Conservation (phyloP, 2,113 vertebrate species). For the Oceanites oceanicus region DNA sequence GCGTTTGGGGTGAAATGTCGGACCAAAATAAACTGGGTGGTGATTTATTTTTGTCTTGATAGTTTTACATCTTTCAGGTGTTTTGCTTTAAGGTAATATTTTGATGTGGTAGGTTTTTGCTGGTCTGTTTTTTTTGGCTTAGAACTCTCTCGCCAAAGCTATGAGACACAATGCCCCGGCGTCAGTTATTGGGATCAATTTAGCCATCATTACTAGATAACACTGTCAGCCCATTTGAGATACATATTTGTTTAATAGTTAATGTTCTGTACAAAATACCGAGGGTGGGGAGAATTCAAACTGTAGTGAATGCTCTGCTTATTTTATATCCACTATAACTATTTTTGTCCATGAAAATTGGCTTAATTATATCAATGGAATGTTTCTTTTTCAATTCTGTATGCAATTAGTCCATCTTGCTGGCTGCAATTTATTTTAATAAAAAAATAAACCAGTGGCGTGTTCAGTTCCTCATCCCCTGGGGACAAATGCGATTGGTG, state of each 20-base stretch:
- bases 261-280: conserved; percentile 76
- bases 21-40: not conserved
- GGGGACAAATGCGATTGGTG: conserved; percentile 87
- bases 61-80: conserved; percentile 43
- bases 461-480: conserved; percentile 87
- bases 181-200: conserved; percentile 79
- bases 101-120: not conserved
- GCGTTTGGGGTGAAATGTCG: not conserved
- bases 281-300: conserved; percentile 57
- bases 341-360: conserved; percentile 91
- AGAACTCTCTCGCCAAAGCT: not conserved
- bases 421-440: conserved; percentile 96
- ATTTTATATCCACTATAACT: conserved; percentile 86
- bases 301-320: conserved; percentile 84
- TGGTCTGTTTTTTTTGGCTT: conserved; percentile 10
- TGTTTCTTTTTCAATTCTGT: conserved; percentile 88
- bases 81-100: not conserved
- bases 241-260: conserved; percentile 86
- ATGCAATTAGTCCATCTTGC: conserved; percentile 92
- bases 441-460: conserved; percentile 90
- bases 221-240: conserved; percentile 44
- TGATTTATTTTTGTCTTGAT: not conserved
- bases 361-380: conserved; percentile 90
- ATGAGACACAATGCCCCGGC: not conserved
- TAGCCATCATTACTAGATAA: conserved; percentile 81